Evolutionary conservation across 2,888 invertebrate species (phyloP), one percentile per base, ranked within the genome.

Genomic region (Branchellion lobata): DNA sequence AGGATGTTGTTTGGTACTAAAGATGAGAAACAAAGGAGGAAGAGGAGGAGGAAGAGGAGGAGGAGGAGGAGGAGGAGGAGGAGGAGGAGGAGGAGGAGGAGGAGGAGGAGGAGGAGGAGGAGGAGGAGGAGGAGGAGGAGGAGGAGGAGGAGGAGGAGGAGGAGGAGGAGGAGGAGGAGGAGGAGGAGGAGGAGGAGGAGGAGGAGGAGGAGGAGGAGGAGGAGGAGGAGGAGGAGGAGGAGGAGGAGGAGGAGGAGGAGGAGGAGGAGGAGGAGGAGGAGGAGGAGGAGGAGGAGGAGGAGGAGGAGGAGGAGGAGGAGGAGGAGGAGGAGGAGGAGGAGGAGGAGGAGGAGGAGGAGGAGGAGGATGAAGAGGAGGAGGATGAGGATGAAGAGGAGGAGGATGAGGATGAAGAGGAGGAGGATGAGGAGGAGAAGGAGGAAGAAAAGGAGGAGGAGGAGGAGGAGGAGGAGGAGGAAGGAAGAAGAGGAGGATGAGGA

Each of bases 91-190:
- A 85, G 34, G 86, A 84, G 80, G 87, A 87, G 34, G 85, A 83
- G 82, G 88, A 86, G 68, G 84, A 85, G 81, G 81, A 78, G 80
- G 88, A 88, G 3, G 86, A 84, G 36, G 86, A 85, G 34, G 86
- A 84, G 79, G 88, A 88, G 33, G 85, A 83, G 82, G 88, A 87
- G 72, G 84, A 85, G 81, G 88, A 89, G 27, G 86, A 86, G 80
- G 86, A 85, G 18, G 88, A 83, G 29, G 86, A 85, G 69, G 88
- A 85, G 72, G 83, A 82, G 1, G 88, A 89, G 79, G 85, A 85
- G 1, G 86, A 84, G 71, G 88, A 88, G 74, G 81, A 80, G 36
- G 88, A 84, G 40, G 83, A 83, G 80, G 86, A 85, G 14, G 84
- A 81, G 34, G 83, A 84, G 77, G 83, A 83, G 69, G 81, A 80